Evolutionary conservation across 2,113 vertebrate species (phyloP).

Genomic region (Tautogolabrus adspersus): DNA sequence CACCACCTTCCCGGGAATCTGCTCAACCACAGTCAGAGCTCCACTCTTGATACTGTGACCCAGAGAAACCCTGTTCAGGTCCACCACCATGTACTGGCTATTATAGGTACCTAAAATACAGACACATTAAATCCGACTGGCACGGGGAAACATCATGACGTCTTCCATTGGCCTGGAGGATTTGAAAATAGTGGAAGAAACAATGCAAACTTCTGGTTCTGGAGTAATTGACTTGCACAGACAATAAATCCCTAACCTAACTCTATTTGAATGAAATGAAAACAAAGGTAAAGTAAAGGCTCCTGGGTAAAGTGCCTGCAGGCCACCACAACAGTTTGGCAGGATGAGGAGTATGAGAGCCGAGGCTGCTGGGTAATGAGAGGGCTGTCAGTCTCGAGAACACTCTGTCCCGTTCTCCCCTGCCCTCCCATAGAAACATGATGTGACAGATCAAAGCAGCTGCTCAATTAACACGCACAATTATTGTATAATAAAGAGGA

Average conservation of each 20-base stretch:
- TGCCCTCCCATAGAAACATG: slow-evolving; percentile 61
- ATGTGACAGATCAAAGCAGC: slow-evolving; percentile 55
- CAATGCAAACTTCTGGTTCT: neutral
- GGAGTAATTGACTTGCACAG: neutral
- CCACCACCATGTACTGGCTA: slow-evolving; percentile 94
- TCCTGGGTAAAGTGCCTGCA: neutral
- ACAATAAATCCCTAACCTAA: slow-evolving; percentile 6
- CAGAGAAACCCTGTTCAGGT: slow-evolving; percentile 86
- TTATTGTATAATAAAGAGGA: slow-evolving; percentile 16
- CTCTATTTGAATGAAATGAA: neutral
- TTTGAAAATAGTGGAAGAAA: neutral
- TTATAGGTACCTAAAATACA: slow-evolving; percentile 89
- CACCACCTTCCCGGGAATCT: slow-evolving; percentile 89
- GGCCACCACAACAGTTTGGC: neutral
- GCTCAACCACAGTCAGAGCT: slow-evolving; percentile 88
- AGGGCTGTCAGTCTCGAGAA: slow-evolving; percentile 44
- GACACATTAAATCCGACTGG: neutral
- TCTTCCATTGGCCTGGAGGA: slow-evolving; percentile 31
- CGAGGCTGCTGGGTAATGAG: slow-evolving; percentile 10
- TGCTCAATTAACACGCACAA: slow-evolving; percentile 49
- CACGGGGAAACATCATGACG: slow-evolving; percentile 28
- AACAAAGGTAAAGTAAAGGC: neutral
- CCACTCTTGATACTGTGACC: slow-evolving; percentile 81
- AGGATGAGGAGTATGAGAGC: neutral
- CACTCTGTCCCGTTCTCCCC: slow-evolving; percentile 53